These are phyloP conservation scores for Channa argus DNA, from an alignment of 2,113 vertebrate genomes.

Conservation along the genomic window DNA sequence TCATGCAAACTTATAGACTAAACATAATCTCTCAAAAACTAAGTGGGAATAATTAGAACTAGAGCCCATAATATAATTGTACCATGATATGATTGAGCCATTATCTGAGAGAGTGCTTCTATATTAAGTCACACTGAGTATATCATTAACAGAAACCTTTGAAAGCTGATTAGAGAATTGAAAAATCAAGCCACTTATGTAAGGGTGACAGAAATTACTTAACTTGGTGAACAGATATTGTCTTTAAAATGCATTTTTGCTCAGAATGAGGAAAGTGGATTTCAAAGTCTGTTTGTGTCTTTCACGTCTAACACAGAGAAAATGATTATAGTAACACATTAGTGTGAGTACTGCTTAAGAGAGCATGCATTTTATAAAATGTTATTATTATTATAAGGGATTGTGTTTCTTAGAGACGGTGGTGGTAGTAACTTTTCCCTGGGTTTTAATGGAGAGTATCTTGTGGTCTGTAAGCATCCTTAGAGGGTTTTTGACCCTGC, in stretches of 20 bases:
- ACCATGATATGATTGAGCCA: neutral
- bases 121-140: neutral
- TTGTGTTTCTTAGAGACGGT: neutral
- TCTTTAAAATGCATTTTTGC: too few species aligned
- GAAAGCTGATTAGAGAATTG: too few species aligned
- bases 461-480: slow-evolving; percentile 33
- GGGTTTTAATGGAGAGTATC: slow-evolving; percentile 18
- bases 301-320: too few species aligned
- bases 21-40: neutral
- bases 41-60: neutral
- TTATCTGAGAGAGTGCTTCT: neutral
- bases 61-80: neutral
- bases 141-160: neutral
- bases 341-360: neutral
- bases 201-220: too few species aligned
- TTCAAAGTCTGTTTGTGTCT: too few species aligned
- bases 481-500: slow-evolving; percentile 25
- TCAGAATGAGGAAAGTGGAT: too few species aligned
- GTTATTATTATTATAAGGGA: too few species aligned
- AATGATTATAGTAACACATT: neutral
- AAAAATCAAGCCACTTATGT: too few species aligned
- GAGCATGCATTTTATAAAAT: too few species aligned
- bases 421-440: neutral
- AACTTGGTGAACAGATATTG: too few species aligned
- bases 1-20: neutral